phyloP scores from a whole-genome alignment of 2,888 invertebrate genomes.

The Boloria selene region DNA sequence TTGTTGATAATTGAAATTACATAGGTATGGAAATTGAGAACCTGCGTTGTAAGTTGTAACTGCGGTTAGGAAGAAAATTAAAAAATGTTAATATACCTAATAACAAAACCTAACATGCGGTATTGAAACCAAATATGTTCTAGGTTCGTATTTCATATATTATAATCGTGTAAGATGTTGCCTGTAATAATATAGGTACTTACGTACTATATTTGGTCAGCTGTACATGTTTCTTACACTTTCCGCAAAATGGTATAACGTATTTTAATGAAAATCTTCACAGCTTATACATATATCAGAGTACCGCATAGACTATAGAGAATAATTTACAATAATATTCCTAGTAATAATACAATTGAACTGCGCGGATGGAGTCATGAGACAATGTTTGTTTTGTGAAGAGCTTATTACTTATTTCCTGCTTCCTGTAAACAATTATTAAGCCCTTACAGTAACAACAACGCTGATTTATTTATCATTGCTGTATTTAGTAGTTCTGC shows the following conservation, averaged over 20 bases:
- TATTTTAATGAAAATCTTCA: too few relatives aligned
- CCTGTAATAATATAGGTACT: too few relatives aligned
- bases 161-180: too few relatives aligned
- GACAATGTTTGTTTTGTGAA: not conserved
- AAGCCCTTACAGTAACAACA: not conserved
- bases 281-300: too few relatives aligned
- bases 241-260: too few relatives aligned
- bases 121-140: slow-evolving; percentile 10
- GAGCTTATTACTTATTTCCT: not conserved
- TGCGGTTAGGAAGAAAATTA: slow-evolving; percentile 8
- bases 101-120: slow-evolving; percentile 13
- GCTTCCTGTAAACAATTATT: not conserved
- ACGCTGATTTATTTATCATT: not conserved
- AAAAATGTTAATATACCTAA: slow-evolving; percentile 1
- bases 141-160: slow-evolving; percentile 9
- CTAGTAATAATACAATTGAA: too few relatives aligned
- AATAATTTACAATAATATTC: too few relatives aligned
- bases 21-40: slow-evolving; percentile 2
- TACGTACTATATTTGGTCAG: too few relatives aligned
- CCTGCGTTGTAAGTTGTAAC: not conserved
- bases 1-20: not conserved
- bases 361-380: too few relatives aligned
- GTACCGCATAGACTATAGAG: too few relatives aligned
- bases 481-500: too few relatives aligned
- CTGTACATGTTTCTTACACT: too few relatives aligned